Conservation (phyloP, 2,113 vertebrate species). For the Nothocercus nigrocapillus region DNA sequence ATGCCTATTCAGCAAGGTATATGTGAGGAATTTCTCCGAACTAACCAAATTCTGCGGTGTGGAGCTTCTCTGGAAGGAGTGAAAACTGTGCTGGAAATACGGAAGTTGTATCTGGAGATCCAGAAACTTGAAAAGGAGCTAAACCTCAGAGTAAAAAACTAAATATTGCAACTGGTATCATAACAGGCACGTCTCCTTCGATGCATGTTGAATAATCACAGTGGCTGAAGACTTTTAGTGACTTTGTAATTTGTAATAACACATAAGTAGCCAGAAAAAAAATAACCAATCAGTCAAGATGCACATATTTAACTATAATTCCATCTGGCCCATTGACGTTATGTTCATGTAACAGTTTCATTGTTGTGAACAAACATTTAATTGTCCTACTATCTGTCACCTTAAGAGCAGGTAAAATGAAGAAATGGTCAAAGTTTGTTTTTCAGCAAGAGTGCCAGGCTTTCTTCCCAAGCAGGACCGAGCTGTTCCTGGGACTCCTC, state of each 20-base stretch:
- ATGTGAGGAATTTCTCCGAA: background rate
- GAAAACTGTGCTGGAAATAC: constrained; percentile 58
- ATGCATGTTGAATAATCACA: accelerated
- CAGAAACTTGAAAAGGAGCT: constrained; percentile 28
- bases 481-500: accelerated
- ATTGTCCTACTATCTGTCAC: background rate
- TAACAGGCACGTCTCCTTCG: accelerated
- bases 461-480: background rate
- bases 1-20: accelerated
- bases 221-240: background rate
- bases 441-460: background rate
- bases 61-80: constrained; percentile 32
- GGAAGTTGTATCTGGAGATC: constrained; percentile 61
- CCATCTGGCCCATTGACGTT: background rate
- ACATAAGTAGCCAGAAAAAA: background rate
- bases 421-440: background rate
- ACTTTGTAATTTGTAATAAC: background rate
- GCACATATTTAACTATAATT: background rate
- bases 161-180: background rate
- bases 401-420: background rate
- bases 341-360: accelerated
- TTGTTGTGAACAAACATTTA: background rate
- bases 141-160: accelerated
- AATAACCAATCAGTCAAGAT: background rate
- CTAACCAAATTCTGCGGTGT: background rate